These are phyloP conservation scores for Nanorana parkeri DNA, from an alignment of 2,113 vertebrate species.

Conservation along the genomic window DNA sequence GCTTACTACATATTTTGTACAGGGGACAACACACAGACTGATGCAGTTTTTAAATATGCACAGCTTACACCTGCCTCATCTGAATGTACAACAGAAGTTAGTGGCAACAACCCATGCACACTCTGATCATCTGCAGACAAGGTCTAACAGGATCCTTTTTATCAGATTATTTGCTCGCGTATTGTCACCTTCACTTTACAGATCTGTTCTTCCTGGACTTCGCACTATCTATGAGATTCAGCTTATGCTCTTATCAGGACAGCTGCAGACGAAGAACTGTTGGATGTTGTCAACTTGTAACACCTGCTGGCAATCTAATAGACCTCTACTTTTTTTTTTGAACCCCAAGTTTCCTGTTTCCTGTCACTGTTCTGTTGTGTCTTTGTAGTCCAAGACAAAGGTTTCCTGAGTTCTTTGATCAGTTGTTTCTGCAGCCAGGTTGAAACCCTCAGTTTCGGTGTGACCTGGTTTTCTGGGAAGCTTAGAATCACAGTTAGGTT, in stretches of 20 bases:
- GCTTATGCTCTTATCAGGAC: conserved; percentile 30
- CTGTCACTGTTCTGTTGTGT: conserved; percentile 29
- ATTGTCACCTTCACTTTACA: not conserved
- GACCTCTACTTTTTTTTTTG: conserved; percentile 13
- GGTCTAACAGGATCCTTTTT: too few relatives aligned
- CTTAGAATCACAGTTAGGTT: not conserved
- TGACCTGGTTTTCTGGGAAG: not conserved
- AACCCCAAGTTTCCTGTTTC: conserved; percentile 27
- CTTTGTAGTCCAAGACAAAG: conserved; percentile 28
- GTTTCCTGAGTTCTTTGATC: conserved; percentile 34
- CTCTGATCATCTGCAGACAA: too few relatives aligned
- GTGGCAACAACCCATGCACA: too few relatives aligned
- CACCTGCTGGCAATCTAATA: conserved; percentile 29
- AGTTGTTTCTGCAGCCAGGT: conserved; percentile 10
- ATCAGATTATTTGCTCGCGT: too few relatives aligned
- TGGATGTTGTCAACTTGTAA: conserved; percentile 12
- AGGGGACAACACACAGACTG: too few relatives aligned
- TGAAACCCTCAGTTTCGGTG: not conserved
- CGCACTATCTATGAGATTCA: conserved; percentile 16
- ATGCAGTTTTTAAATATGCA: too few relatives aligned
- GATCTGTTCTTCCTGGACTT: conserved; percentile 1
- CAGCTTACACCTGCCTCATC: too few relatives aligned
- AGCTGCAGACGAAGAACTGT: conserved; percentile 23
- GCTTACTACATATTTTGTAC: too few relatives aligned
- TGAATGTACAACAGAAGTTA: too few relatives aligned